Percentiles rank a stretch among this genome's conserved stretches.
Evolutionary conservation across 2,888 invertebrate species (phyloP).

Genomic region (Scrobipalpa atriplicella): DNA sequence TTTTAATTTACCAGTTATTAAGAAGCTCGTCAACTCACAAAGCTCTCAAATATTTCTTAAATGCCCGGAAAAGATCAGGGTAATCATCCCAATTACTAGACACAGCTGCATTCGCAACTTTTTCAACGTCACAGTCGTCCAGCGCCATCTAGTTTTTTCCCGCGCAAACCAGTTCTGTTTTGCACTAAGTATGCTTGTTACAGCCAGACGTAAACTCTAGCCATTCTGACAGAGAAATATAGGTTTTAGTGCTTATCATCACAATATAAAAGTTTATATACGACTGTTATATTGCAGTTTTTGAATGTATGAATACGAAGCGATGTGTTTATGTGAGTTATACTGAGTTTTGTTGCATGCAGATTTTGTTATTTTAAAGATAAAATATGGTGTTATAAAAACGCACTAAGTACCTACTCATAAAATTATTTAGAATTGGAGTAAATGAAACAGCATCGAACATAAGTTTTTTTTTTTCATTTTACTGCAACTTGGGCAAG

Average conservation of each 20-base stretch:
- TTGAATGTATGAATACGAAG: constrained; percentile 7
- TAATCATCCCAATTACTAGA: neutral
- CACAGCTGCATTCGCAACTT: neutral
- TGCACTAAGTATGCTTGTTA: constrained; percentile 4
- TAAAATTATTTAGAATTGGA: neutral
- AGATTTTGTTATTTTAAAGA: neutral
- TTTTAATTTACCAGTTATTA: no score
- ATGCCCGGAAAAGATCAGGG: neutral
- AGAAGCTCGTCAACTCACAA: neutral
- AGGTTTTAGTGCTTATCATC: constrained; percentile 61
- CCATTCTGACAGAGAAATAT: constrained; percentile 55
- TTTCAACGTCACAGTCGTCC: constrained; percentile 4
- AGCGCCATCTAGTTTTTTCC: neutral
- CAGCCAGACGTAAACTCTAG: neutral
- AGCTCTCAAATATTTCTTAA: neutral
- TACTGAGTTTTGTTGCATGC: constrained; percentile 5
- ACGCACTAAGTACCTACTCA: no score
- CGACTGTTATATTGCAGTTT: constrained; percentile 13
- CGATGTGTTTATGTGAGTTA: neutral
- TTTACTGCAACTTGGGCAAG: no score
- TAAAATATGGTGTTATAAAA: neutral
- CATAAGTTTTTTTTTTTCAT: no score
- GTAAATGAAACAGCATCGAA: no score
- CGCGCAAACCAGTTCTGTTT: neutral
- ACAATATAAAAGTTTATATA: constrained; percentile 45